Base-by-base conservation (phyloP, 2,888 invertebrate species). In the Kuschelorhynchus macadamiae region DNA sequence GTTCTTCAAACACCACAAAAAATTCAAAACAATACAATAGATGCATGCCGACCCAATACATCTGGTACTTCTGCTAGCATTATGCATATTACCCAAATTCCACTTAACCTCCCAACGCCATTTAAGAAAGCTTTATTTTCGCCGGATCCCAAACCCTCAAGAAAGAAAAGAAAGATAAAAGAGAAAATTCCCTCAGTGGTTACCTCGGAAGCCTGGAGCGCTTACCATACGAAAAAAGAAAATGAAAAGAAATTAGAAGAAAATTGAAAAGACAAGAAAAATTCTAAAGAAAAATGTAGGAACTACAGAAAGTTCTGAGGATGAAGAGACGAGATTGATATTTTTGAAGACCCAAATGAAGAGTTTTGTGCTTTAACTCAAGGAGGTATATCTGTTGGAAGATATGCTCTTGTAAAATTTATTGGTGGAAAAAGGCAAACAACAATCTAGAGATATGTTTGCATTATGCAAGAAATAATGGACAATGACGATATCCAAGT, bases 341-440 rank as follows among this genome's bases (percentile, higher is more conserved):
- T 47, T 12, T 47, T n/a, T 47, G 47, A 47, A 47, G 47, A 47
- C 9, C 11, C 21, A 11, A 21, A 25, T 12, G 2, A 47, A 47
- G n/a, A 47, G 12, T 47, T 47, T 21, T 47, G 47, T 47, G 21
- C 9, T 12, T 12, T 46, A 46, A 20, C 18, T 20, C 46, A 46
- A 46, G 46, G 46, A 17, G 18, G 11, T 3, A 18, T 46, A 20
- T 5, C 12, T 47, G 47, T 47, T 12, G 47, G 47, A 21, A 47
- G 12, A n/a, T 47, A 47, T 47, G 47, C 7, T 12, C 21, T 47
- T 47, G 47, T 47, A 12, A 47, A 47, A 47, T 47, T 47, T 25
- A 5, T 47, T 11, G 47, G 47, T 21, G 47, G 47, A 11, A 47
- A 47, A 25, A 47, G 47, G 14, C n/a, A 21, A 21, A 7, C 21